Evolutionary conservation across 2,797 vertebrate genomes (phyloP), one percentile per base, ranked within the genome.

Genomic region (Craterocephalus amniculus): DNA sequence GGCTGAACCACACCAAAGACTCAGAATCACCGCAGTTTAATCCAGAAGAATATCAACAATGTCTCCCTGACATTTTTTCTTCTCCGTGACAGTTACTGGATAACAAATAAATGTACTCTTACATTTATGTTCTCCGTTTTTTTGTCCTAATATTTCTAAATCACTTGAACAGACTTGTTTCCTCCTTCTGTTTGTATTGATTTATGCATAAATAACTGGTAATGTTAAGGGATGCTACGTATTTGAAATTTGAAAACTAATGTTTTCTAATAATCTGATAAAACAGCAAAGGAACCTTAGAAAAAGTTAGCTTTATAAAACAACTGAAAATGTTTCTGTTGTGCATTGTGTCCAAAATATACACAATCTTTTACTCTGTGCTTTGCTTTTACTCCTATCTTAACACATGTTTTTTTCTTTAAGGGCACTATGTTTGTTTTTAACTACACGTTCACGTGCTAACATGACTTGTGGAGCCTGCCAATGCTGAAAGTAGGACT

Each of bases 401-500:
- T 16, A 54, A 52, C 22, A 3, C 18, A 43, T n/a, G 26, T 18
- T 36, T 34, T 22, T 11, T 27, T 34, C 32, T 40, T 26, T 65
- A 20, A 26, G 32, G 34, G n/a, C 31, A 31, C 6, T 16, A 0
- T 1, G 0, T 27, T 43, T 51, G 55, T 54, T 67, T 59, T n/a
- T 3, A 63, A 59, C 38, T 24, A 0, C 26, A 20, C 32, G 24
- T 35, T 64, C 36, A 35, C 72, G 7, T 62, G 63, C 67, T 71
- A 54, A 69, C 76, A 31, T 24, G 66, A 77, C 59, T 59, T 4
- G 59, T 49, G 52, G 13, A 57, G 45, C 36, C 63, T 76, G 74
- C 70, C 83, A 66, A 38, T 71, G 68, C 66, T 56, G 16, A 56
- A 54, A 67, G 61, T 63, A 45, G 8, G 55, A 69, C 71, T 70